Percentiles rank a stretch among this genome's conserved stretches.
Conservation (phyloP, 2,113 vertebrate species). For the Ammospiza nelsoni region DNA sequence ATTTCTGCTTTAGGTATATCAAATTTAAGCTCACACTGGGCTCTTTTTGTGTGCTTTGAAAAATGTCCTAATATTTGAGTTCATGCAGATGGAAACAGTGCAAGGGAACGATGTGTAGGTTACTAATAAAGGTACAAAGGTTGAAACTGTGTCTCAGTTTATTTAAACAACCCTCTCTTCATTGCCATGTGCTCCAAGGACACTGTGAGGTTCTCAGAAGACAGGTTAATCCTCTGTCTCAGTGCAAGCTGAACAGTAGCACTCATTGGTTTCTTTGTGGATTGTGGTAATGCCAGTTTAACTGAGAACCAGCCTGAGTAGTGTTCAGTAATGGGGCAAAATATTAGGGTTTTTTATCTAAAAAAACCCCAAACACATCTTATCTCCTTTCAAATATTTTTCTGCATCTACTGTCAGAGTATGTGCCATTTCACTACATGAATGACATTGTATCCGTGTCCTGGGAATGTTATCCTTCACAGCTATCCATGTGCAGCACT, state of each 20-base stretch:
- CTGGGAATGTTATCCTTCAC: constrained; percentile 18
- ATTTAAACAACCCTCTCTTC: not conserved
- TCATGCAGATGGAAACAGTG: not conserved
- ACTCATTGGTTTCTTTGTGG: not conserved
- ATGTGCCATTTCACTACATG: not conserved
- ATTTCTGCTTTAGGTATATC: not conserved
- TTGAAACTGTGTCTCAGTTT: not conserved
- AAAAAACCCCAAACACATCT: not conserved
- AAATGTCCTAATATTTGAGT: not conserved
- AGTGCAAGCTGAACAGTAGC: not conserved
- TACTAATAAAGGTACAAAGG: not conserved
- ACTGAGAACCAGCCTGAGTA: constrained; percentile 51
- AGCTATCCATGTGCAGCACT: not conserved
- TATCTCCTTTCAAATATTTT: constrained; percentile 40
- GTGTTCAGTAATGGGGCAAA: not conserved
- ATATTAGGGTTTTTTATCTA: constrained; percentile 67
- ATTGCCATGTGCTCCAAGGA: not conserved
- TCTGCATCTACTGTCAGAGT: constrained; percentile 46
- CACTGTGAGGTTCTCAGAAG: not conserved
- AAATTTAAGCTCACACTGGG: not conserved
- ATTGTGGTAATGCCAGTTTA: constrained; percentile 62
- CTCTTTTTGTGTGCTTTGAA: not conserved
- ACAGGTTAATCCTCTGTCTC: not conserved
- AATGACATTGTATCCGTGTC: not conserved
- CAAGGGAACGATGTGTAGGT: not conserved